These are phyloP conservation scores for Bathynomus jamesi DNA, from an alignment of 1,140 invertebrate species.

Conservation along the genomic window DNA sequence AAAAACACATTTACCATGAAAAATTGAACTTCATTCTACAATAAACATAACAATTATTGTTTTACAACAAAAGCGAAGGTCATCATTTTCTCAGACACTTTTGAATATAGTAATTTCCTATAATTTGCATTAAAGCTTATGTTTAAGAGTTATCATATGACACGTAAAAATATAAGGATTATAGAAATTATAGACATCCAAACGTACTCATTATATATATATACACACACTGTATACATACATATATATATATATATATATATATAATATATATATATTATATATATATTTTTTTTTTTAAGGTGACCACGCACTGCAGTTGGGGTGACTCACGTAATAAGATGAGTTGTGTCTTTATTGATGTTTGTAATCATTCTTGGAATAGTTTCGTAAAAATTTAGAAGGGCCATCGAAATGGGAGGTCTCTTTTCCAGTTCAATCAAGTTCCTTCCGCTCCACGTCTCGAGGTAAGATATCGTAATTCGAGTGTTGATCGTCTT, in stretches of 20 bases:
- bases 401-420: constrained; percentile 75
- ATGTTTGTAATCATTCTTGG: constrained; percentile 70
- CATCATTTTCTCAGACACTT: too few species aligned
- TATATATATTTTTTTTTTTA: background rate
- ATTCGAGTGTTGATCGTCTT: constrained; percentile 84
- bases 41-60: too few species aligned
- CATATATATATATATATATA: constrained; percentile 10
- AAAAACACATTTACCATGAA: too few species aligned
- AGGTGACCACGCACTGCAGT: background rate
- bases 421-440: constrained; percentile 67
- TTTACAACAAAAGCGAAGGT: too few species aligned
- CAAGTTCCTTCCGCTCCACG: constrained; percentile 83
- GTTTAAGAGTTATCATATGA: too few species aligned
- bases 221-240: constrained; percentile 1
- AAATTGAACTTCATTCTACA: too few species aligned
- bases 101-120: too few species aligned
- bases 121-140: too few species aligned
- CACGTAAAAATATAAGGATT: too few species aligned
- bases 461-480: constrained; percentile 91
- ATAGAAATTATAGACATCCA: too few species aligned
- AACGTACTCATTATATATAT: too few species aligned
- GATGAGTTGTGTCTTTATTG: constrained; percentile 78
- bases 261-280: constrained; percentile 9
- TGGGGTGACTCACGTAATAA: constrained; percentile 70
- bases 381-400: constrained; percentile 83